Conservation (phyloP, 1,140 invertebrate genomes). For the Caerostris darwini region DNA sequence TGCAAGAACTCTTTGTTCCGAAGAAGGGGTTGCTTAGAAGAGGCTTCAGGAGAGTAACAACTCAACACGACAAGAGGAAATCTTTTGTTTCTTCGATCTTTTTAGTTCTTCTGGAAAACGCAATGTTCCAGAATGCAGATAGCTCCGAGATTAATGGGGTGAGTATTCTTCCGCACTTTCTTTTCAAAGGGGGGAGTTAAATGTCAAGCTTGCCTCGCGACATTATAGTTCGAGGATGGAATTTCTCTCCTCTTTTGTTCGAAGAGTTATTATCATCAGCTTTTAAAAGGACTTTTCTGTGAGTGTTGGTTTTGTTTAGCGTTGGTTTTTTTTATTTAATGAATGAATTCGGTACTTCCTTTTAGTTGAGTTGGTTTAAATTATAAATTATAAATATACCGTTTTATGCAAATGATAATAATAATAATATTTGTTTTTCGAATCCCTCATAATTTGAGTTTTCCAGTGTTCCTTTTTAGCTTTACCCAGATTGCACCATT, state of each 20-base stretch:
- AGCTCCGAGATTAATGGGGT: slow-evolving; percentile 66
- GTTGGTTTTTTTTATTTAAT: background rate
- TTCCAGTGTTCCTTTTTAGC: too few relatives aligned
- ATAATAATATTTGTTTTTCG: too few relatives aligned
- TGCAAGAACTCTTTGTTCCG: background rate
- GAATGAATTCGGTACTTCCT: background rate
- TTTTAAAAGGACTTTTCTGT: background rate
- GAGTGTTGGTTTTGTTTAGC: too few relatives aligned
- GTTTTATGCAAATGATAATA: too few relatives aligned
- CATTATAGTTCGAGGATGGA: slow-evolving; percentile 1
- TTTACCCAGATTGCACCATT: too few relatives aligned
- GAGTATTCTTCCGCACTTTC: background rate
- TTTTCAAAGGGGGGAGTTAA: background rate
- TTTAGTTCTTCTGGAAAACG: slow-evolving; percentile 1
- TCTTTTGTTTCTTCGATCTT: slow-evolving; percentile 64
- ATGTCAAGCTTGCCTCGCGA: slow-evolving; percentile 25
- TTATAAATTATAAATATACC: too few relatives aligned
- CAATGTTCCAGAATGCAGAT: slow-evolving; percentile 66
- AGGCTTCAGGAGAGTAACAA: slow-evolving; percentile 13
- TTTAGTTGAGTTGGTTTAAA: too few relatives aligned
- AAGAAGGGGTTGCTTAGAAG: background rate
- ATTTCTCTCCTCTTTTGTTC: background rate
- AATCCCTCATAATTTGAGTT: too few relatives aligned
- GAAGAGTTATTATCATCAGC: background rate
- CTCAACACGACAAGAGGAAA: background rate